Percentiles rank a stretch among this genome's conserved stretches.
Conservation (phyloP, 2,888 invertebrate species). For the Heliconius aoede region DNA sequence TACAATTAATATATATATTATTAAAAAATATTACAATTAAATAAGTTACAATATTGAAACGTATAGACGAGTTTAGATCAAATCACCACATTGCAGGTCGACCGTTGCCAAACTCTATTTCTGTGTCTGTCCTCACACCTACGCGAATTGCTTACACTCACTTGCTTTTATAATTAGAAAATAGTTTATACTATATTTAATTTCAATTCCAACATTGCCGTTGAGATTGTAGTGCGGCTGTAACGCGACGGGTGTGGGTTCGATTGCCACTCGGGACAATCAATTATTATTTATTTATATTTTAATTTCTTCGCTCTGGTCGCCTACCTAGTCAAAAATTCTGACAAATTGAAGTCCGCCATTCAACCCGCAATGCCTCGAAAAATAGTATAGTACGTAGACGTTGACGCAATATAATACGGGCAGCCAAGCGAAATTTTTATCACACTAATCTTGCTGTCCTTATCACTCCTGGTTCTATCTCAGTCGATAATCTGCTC, state of each 20-base stretch:
- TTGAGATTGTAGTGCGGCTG: neutral
- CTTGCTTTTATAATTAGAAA: constrained; percentile 81
- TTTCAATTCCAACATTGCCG: constrained; percentile 44
- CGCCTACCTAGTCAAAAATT: too few species aligned
- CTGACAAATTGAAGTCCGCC: too few species aligned
- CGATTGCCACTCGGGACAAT: too few species aligned
- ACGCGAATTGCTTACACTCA: constrained; percentile 82
- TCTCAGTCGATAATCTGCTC: constrained; percentile 66
- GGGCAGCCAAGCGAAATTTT: constrained; percentile 17
- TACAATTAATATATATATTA: too few species aligned
- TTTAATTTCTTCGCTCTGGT: too few species aligned
- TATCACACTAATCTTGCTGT: constrained; percentile 50
- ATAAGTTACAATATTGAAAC: constrained; percentile 31
- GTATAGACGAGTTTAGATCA: constrained; percentile 30
- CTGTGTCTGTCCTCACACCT: constrained; percentile 66
- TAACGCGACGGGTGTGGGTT: too few species aligned
- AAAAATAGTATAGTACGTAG: neutral
- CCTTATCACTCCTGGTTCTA: constrained; percentile 57
- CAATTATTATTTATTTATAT: too few species aligned
- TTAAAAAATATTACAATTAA: constrained; percentile 29
- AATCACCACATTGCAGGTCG: constrained; percentile 36
- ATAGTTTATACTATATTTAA: constrained; percentile 70
- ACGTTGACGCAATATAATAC: constrained; percentile 9
- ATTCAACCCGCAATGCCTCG: too few species aligned
- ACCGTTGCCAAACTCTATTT: constrained; percentile 79